Evolutionary conservation across 2,888 invertebrate genomes (phyloP), one percentile per base, ranked within the genome.

Genomic region (Epistrophella euchroma): DNA sequence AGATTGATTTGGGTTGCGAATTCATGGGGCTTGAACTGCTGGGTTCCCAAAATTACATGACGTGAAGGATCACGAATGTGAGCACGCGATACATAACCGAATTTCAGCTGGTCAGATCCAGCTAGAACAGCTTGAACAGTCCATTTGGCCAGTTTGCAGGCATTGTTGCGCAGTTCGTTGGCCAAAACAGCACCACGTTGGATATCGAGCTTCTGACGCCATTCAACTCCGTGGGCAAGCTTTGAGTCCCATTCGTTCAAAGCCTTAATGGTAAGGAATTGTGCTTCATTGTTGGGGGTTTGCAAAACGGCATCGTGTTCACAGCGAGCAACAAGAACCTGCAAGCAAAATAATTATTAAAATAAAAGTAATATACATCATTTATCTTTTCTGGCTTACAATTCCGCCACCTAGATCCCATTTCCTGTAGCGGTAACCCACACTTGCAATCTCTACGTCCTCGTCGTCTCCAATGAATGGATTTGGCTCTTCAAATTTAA

Each of bases 141-240:
- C 99, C 99, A 99, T 92, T 99, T 99, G 87, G 99, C 99, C 84
- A 99, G 94, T 93, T 99, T 99, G 94, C 98, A 99, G n/a, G 98
- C 98, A 93, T 99, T 99, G 93, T 99, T 99, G 89, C 99, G 95
- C 88, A 99, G 93, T 92, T 99, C 99, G 90, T 99, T 99, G 19
- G 99, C 99, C 70, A 99, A 93, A 10, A 99, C 99, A 10, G 99
- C 99, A 83, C 99, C 99, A 74, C 99, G 95, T 93, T 99, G 99
- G 0, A 97, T 97, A 93, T 99, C 99, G 85, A 99, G 93, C 90
- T 99, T 99, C 91, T 98, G 97, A 70, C 99, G 95, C 99, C 99
- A 99, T 91, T 99, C 99, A 4, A 99, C 98, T 10, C 99, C 98
- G 89, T 98, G 98, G 37, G 98, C 97, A 79, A 96, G 92, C 94